Percentiles rank a stretch among this genome's conserved stretches.
phyloP scores from a whole-genome alignment of 1,140 invertebrate genomes.

The Fopius arisanus region DNA sequence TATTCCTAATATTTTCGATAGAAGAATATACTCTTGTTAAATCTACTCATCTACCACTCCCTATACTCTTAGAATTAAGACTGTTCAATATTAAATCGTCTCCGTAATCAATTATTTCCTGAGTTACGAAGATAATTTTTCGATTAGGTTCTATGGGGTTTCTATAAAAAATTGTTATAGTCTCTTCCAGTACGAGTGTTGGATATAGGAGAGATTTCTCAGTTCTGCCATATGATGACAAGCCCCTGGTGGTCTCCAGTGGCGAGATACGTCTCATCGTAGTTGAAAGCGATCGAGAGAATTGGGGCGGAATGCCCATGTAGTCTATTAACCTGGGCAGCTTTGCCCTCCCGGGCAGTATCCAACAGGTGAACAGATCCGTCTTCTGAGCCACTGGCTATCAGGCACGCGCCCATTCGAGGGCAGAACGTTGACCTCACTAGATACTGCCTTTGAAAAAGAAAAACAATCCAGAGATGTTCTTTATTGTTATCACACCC shows the following conservation, averaged over 20 bases:
- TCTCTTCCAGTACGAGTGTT: neutral
- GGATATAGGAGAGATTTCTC: constrained; percentile 20
- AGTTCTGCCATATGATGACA: constrained; percentile 84
- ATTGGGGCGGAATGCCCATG: constrained; percentile 85
- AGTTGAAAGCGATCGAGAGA: constrained; percentile 86
- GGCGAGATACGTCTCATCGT: constrained; percentile 87
- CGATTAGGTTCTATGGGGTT: no score
- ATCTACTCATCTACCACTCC: no score
- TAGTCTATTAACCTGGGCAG: constrained; percentile 82
- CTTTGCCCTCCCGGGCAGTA: constrained; percentile 74
- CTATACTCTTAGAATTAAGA: no score
- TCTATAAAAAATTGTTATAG: neutral
- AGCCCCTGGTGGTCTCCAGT: constrained; percentile 85
- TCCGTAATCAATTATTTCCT: no score
- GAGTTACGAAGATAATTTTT: no score
- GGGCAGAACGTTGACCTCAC: constrained; percentile 86
- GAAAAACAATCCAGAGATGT: constrained; percentile 28
- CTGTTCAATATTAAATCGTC: no score
- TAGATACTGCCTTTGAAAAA: constrained; percentile 55
- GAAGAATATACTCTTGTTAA: no score
- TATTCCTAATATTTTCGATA: no score
- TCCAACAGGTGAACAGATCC: constrained; percentile 86
- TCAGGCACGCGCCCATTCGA: constrained; percentile 60
- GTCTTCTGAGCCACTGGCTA: constrained; percentile 87
- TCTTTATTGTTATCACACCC: neutral